Evolutionary conservation across 2,113 vertebrate genomes (phyloP).

Genomic region (Colistium nudipinnis): DNA sequence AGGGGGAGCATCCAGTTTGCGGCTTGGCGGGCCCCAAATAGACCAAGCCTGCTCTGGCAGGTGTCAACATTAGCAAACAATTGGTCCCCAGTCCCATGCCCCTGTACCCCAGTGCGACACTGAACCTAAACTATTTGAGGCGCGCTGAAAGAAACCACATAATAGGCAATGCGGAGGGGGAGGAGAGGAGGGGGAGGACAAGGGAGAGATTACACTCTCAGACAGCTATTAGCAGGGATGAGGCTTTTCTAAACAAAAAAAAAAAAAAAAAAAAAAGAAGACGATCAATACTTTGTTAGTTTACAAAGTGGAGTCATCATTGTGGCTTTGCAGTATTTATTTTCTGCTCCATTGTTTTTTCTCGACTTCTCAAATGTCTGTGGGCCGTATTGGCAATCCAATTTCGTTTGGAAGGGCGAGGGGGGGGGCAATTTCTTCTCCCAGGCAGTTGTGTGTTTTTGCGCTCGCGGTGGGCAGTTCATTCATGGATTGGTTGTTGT

Average conservation of each 20-base stretch:
- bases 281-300: slow-evolving; percentile 84
- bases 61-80: slow-evolving; percentile 87
- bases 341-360: slow-evolving; percentile 79
- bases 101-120: slow-evolving; percentile 69
- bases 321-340: slow-evolving; percentile 75
- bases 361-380: slow-evolving; percentile 66
- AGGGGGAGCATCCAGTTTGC: slow-evolving; percentile 78
- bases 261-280: slow-evolving; percentile 40
- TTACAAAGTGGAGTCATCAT: slow-evolving; percentile 76
- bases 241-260: slow-evolving; percentile 86
- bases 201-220: slow-evolving; percentile 83
- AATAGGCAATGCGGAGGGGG: slow-evolving; percentile 73
- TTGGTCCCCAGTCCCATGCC: slow-evolving; percentile 73
- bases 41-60: slow-evolving; percentile 79
- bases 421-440: slow-evolving; percentile 67
- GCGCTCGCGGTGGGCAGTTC: slow-evolving; percentile 51
- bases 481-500: slow-evolving; percentile 61
- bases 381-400: slow-evolving; percentile 79
- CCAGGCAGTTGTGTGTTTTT: slow-evolving; percentile 23
- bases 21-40: slow-evolving; percentile 73
- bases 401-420: slow-evolving; percentile 71
- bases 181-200: slow-evolving; percentile 74
- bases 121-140: slow-evolving; percentile 81
- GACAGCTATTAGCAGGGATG: slow-evolving; percentile 84
- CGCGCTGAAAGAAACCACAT: slow-evolving; percentile 72